Evolutionary conservation across 92 coral and sea anemone genomes (phyloP).

Genomic region (Bergia sp.): DNA sequence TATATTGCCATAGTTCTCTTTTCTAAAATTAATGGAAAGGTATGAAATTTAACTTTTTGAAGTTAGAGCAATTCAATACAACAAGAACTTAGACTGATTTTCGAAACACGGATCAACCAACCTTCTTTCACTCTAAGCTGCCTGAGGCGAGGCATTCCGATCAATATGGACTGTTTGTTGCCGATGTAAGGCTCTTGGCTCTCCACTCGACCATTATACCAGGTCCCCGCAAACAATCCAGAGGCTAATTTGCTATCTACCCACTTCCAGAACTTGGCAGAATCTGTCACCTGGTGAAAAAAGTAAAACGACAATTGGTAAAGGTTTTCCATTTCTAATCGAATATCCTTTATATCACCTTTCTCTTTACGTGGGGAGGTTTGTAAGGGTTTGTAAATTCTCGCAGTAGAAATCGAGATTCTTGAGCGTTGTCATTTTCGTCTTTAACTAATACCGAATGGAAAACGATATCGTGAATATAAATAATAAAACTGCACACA

Average conservation of each 20-base stretch:
- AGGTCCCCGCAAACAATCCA: constrained; percentile 67
- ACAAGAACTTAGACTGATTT: background rate
- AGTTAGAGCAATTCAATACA: background rate
- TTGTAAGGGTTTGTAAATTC: background rate
- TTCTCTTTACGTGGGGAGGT: background rate
- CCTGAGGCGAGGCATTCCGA: constrained; percentile 86
- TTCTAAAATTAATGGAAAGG: too few species aligned
- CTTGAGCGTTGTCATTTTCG: background rate
- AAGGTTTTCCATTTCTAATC: background rate
- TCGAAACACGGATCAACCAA: background rate
- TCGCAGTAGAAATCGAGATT: background rate
- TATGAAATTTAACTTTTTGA: background rate
- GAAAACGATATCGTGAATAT: background rate
- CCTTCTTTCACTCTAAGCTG: constrained; percentile 79
- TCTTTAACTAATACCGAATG: background rate
- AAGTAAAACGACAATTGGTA: background rate
- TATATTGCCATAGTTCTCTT: too few species aligned
- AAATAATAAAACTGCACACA: background rate
- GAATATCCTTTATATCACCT: background rate
- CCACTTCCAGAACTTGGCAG: constrained; percentile 75
- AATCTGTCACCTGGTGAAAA: constrained; percentile 56
- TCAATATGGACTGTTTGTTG: constrained; percentile 68
- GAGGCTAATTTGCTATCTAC: constrained; percentile 50
- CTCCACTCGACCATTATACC: constrained; percentile 71
- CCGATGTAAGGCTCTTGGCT: constrained; percentile 66